Conservation (phyloP, 2,113 vertebrate genomes). For the Bubo bubo region DNA sequence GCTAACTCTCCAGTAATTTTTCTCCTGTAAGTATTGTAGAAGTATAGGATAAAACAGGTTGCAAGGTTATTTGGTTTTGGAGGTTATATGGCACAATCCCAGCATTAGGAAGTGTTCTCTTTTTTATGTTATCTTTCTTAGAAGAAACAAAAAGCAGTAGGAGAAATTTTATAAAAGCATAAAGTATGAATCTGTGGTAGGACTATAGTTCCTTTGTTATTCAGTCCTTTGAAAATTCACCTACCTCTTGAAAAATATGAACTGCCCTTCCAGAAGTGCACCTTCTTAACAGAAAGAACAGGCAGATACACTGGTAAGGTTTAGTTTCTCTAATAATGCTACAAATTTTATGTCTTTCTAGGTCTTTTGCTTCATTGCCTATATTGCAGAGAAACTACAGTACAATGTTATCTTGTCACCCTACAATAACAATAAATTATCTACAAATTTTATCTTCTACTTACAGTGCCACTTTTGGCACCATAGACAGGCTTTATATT, state of each 20-base stretch:
- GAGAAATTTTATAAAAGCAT: not conserved
- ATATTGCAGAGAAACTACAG: not conserved
- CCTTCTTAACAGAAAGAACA: not conserved
- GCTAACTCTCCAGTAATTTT: not conserved
- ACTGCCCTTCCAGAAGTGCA: not conserved
- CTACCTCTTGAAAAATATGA: not conserved
- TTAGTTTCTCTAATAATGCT: not conserved
- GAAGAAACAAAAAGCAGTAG: not conserved
- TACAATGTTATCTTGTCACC: not conserved
- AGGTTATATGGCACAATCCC: not conserved
- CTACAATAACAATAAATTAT: not conserved
- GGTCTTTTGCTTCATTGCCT: not conserved
- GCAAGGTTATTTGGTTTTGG: not conserved
- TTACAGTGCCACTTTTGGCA: not conserved
- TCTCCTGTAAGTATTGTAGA: not conserved
- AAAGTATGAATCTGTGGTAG: not conserved
- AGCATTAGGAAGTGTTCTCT: not conserved
- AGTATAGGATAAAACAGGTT: not conserved
- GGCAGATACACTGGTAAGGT: fast-evolving
- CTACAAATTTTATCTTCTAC: not conserved
- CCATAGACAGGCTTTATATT: not conserved
- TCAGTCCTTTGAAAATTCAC: not conserved
- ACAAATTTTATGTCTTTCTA: not conserved
- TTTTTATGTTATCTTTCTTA: not conserved
- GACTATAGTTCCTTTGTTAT: not conserved